Base-by-base conservation (phyloP, 1,140 invertebrate genomes). In the Neuroterus valhalla region DNA sequence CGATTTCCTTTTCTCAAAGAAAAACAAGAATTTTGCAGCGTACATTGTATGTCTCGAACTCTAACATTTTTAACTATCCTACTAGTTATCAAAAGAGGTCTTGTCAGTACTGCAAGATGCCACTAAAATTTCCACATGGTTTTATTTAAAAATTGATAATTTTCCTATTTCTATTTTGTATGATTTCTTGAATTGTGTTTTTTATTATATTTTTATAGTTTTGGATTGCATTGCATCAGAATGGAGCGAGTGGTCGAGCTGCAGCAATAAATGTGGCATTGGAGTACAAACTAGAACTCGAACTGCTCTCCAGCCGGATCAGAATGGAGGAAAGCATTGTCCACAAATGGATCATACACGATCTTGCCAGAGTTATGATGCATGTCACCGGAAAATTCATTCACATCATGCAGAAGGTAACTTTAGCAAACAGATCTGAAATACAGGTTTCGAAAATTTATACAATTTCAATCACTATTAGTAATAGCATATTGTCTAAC, bases 201-300 rank as follows among this genome's bases (percentile, higher is more conserved):
- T 38, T 38, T 10, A 38, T 38, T 10, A 38, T 38, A 38, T 38
- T 0, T 78, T 92, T 92, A 10, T 82, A 96, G 95, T 96, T 70
- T 90, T 94, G 66, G 95, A 96, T 86, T 96, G 95, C 86, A 91
- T 93, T 79, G 94, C 95, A 42, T 93, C 93, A 11, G 91, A 92
- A 14, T 96, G 95, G 94, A 93, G 92, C 2, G 87, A 92, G 2
- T 96, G 95, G 95, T 93, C 93, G 11, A 89, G 92, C 0, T 96
- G 95, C 84, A 94, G 94, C 83, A 92, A 92, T 0, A 91, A 91
- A 55, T 96, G 95, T 82, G 95, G 95, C 19, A 91, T 93, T 4
- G 95, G 95, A 8, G 93, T 93, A 79, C 95, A 95, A 94, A 92
- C 92, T 43, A 89, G 95, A 52, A 91, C 90, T 10, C 88, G 95